Evolutionary conservation across 2,888 invertebrate species (phyloP).

Genomic region (Nemurella pictetii): DNA sequence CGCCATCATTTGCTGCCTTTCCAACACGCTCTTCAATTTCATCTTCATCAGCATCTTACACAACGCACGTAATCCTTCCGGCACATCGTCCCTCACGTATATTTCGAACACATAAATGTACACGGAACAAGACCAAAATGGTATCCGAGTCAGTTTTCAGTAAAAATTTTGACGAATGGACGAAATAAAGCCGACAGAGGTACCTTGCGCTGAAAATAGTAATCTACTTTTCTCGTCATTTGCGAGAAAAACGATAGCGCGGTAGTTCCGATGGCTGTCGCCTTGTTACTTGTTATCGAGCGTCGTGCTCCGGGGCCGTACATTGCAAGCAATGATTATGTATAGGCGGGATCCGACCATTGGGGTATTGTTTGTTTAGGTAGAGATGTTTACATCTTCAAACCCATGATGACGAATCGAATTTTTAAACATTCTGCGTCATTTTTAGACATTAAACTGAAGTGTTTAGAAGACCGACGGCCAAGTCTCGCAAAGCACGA

Average conservation of each 20-base stretch:
- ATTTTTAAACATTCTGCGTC: neutral
- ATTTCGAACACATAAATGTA: slow-evolving; percentile 27
- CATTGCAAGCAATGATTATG: neutral
- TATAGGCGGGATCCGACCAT: neutral
- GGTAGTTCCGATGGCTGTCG: slow-evolving; percentile 38
- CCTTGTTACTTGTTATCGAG: neutral
- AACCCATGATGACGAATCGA: neutral
- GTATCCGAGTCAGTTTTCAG: slow-evolving; percentile 33
- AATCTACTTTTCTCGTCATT: slow-evolving; percentile 46
- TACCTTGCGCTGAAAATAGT: slow-evolving; percentile 47
- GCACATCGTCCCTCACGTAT: slow-evolving; percentile 35
- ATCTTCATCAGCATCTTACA: slow-evolving; percentile 34
- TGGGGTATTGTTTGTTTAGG: neutral
- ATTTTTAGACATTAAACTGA: neutral
- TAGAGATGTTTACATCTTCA: neutral
- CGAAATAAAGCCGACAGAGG: slow-evolving; percentile 42
- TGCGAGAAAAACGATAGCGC: slow-evolving; percentile 47
- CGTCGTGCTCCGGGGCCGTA: no score
- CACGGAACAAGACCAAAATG: slow-evolving; percentile 33
- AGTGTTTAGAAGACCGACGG: neutral
- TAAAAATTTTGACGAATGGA: slow-evolving; percentile 34
- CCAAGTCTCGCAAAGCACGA: neutral
- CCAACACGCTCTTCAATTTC: slow-evolving; percentile 42
- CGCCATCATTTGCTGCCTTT: slow-evolving; percentile 44
- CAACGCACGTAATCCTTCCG: slow-evolving; percentile 34